A percentile compares a stretch with the other conserved stretches of the same genome.
phyloP scores from a whole-genome alignment of 2,888 invertebrate species.

The Melitaea athalia region DNA sequence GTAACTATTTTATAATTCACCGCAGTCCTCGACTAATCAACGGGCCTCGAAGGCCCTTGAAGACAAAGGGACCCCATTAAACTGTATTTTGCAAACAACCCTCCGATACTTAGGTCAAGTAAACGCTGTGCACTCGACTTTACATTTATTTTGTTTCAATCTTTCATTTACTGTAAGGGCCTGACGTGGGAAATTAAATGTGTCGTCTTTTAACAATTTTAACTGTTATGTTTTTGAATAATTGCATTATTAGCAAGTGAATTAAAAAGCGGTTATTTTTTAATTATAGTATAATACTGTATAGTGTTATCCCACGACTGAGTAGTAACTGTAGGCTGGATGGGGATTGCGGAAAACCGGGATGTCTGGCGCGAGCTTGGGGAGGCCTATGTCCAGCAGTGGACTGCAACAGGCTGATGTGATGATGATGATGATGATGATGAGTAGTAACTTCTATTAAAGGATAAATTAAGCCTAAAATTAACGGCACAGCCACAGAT shows the following conservation, averaged over 20 bases:
- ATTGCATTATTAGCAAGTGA: neutral
- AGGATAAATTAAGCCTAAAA: too few species aligned
- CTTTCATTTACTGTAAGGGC: slow-evolving; percentile 29
- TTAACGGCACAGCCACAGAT: too few species aligned
- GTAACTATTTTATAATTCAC: slow-evolving; percentile 44
- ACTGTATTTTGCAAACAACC: slow-evolving; percentile 77
- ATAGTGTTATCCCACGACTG: too few species aligned
- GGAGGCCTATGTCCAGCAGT: too few species aligned
- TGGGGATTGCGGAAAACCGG: too few species aligned
- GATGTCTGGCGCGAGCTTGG: too few species aligned
- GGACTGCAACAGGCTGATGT: too few species aligned
- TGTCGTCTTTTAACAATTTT: neutral
- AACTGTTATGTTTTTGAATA: neutral
- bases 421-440: too few species aligned
- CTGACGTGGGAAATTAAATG: slow-evolving; percentile 60
- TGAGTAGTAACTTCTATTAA: too few species aligned
- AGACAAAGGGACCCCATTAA: slow-evolving; percentile 70
- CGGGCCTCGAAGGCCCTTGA: slow-evolving; percentile 48
- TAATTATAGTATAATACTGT: too few species aligned
- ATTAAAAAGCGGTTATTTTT: neutral
- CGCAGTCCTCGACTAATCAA: slow-evolving; percentile 58
- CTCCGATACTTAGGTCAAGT: slow-evolving; percentile 46
- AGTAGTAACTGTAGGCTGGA: too few species aligned
- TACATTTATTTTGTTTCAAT: slow-evolving; percentile 62
- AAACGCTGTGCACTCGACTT: slow-evolving; percentile 55